Conservation (phyloP, 2,797 vertebrate species). For the Trichosurus vulpecula region DNA sequence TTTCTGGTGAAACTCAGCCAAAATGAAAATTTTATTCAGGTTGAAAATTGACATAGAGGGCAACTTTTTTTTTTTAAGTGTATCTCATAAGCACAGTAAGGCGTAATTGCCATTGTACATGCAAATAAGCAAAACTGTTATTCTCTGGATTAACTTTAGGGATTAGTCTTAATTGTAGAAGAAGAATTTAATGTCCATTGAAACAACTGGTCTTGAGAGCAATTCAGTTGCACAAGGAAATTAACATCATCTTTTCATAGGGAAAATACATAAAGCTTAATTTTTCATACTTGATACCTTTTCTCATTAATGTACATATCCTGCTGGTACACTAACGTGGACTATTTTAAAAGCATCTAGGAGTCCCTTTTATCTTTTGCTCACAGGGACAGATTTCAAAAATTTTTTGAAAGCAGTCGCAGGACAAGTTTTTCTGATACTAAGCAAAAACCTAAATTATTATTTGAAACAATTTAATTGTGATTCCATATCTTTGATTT, state of each 20-base stretch:
- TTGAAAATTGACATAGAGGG: conserved; percentile 35
- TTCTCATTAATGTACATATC: neutral
- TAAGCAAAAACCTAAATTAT: conserved; percentile 26
- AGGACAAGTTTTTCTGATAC: neutral
- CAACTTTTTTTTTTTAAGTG: neutral
- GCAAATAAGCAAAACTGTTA: conserved; percentile 20
- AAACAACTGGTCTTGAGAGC: conserved; percentile 28
- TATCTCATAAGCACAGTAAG: conserved; percentile 21
- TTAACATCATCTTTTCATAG: conserved; percentile 34
- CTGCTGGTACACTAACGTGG: conserved; percentile 14
- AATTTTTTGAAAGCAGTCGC: neutral
- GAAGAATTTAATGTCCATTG: neutral
- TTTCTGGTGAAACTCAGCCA: conserved; percentile 7
- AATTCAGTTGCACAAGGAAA: conserved; percentile 36
- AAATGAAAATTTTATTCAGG: conserved; percentile 26
- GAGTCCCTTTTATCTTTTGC: neutral
- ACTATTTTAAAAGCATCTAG: conserved; percentile 40
- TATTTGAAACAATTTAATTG: conserved; percentile 37
- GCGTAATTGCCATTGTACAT: conserved; percentile 11
- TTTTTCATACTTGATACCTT: conserved; percentile 2
- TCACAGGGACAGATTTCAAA: conserved; percentile 20
- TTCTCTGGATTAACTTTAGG: conserved; percentile 24
- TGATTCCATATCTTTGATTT: conserved; percentile 26
- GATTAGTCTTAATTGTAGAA: conserved; percentile 36
- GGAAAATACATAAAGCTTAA: neutral